Percentiles rank a stretch among this genome's conserved stretches.
Evolutionary conservation across 2,888 invertebrate genomes (phyloP).

Genomic region (Drosophila helvetica): DNA sequence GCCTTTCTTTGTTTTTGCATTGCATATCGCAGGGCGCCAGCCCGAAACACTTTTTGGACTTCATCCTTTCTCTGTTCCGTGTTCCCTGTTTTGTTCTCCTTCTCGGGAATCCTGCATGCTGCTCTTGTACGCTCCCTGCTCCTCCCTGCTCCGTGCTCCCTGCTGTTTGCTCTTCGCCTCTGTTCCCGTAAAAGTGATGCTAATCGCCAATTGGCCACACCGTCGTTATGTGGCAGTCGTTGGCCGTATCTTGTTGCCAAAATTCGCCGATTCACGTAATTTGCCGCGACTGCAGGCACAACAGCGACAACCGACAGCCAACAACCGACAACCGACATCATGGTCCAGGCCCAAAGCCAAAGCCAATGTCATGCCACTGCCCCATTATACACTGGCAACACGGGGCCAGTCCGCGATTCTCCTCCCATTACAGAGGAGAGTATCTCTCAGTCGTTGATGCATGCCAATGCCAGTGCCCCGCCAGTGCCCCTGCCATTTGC

Average conservation of each 20-base stretch:
- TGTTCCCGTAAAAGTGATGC: conserved; percentile 47
- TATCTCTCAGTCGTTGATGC: conserved; percentile 18
- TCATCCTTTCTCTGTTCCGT: conserved; percentile 1
- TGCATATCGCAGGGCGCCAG: conserved; percentile 14
- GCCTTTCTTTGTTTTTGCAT: conserved; percentile 13
- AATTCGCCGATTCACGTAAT: conserved; percentile 64
- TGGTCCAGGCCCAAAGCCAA: conserved; percentile 11
- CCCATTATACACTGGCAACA: conserved; percentile 41
- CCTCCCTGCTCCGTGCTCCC: conserved; percentile 3
- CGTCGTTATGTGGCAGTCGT: conserved; percentile 56
- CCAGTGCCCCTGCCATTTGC: conserved; percentile 14
- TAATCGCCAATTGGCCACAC: conserved; percentile 72
- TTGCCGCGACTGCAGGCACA: conserved; percentile 39
- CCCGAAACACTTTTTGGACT: conserved; percentile 4
- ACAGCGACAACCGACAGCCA: conserved; percentile 24
- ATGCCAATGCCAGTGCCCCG: conserved; percentile 1
- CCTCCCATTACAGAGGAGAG: conserved; percentile 3
- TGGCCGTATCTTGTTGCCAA: conserved; percentile 47
- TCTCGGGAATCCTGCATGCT: neutral
- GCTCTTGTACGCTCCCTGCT: conserved; percentile 1
- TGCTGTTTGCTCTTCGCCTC: conserved; percentile 17
- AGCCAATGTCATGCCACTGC: conserved; percentile 34
- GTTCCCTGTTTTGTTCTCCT: neutral
- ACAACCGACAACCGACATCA: conserved; percentile 7
- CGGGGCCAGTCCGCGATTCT: neutral